Evolutionary conservation across 1,140 invertebrate genomes (phyloP).

Genomic region (Helicoverpa zea): DNA sequence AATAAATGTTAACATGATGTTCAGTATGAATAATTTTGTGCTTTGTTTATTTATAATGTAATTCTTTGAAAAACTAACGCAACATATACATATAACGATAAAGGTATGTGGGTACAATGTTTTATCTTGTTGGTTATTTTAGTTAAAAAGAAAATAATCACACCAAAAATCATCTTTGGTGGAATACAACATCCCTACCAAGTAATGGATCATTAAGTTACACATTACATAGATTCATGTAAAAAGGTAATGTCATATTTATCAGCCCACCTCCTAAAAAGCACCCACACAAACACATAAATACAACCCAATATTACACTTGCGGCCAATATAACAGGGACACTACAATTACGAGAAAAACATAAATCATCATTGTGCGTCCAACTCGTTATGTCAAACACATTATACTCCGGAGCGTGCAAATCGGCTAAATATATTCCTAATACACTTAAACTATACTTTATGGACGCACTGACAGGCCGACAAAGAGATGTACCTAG

Average conservation of each 20-base stretch:
- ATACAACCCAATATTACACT: constrained; percentile 1
- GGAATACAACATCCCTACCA: too few relatives aligned
- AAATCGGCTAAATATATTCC: constrained; percentile 59
- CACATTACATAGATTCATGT: too few relatives aligned
- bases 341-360: not conserved
- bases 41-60: not conserved
- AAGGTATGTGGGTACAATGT: too few relatives aligned
- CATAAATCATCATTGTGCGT: constrained; percentile 42
- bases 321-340: not conserved
- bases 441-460: constrained; percentile 39
- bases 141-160: too few relatives aligned
- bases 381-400: constrained; percentile 40
- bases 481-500: constrained; percentile 40
- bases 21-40: not conserved
- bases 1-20: constrained; percentile 4
- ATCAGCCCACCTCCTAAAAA: too few relatives aligned
- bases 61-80: not conserved
- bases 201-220: too few relatives aligned
- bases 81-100: too few relatives aligned
- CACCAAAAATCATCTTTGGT: too few relatives aligned
- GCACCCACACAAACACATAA: not conserved
- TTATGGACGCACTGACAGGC: constrained; percentile 36
- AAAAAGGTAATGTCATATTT: too few relatives aligned
- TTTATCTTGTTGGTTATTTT: too few relatives aligned
- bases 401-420: constrained; percentile 50